Percentiles rank a stretch among this genome's conserved stretches.
Evolutionary conservation across 1,140 invertebrate species (phyloP).

Genomic region (Drosophila nigrodunni): DNA sequence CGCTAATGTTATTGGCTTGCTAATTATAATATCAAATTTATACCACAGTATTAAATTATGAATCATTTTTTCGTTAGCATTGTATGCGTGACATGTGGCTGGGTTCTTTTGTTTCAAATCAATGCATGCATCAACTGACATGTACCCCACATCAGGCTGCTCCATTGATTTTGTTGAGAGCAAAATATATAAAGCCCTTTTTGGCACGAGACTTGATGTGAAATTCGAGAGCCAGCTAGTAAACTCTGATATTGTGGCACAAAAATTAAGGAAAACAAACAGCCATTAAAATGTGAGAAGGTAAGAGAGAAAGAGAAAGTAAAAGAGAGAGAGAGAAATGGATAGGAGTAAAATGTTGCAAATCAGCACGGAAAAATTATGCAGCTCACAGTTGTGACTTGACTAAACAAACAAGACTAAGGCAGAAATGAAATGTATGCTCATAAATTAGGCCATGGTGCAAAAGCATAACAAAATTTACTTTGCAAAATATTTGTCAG

Average conservation of each 20-base stretch:
- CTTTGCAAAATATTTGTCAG: constrained; percentile 43
- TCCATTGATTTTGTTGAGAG: constrained; percentile 38
- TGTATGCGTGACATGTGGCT: constrained; percentile 16
- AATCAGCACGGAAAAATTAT: constrained; percentile 43
- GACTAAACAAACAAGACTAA: constrained; percentile 8
- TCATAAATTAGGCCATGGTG: constrained; percentile 30
- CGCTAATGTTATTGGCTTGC: neutral
- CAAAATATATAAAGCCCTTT: constrained; percentile 21
- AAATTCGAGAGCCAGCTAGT: constrained; percentile 13
- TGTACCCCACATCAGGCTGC: constrained; percentile 39
- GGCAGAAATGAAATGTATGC: neutral
- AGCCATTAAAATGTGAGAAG: neutral
- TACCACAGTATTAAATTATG: constrained; percentile 12
- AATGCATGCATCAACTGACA: constrained; percentile 35
- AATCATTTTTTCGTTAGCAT: constrained; percentile 8
- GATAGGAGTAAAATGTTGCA: constrained; percentile 14
- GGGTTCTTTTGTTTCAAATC: constrained; percentile 41
- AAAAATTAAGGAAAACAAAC: constrained; percentile 41
- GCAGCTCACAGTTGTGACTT: constrained; percentile 37
- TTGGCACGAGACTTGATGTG: constrained; percentile 42
- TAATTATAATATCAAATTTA: constrained; percentile 6
- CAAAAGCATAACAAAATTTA: constrained; percentile 26
- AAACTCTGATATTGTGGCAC: constrained; percentile 36
- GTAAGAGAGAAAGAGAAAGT: neutral
- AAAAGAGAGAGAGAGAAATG: neutral